A percentile compares a stretch with the other conserved stretches of the same genome.
These are phyloP conservation scores for Pseudococcus viburni DNA, from an alignment of 2,888 invertebrate genomes.

Conservation along the genomic window DNA sequence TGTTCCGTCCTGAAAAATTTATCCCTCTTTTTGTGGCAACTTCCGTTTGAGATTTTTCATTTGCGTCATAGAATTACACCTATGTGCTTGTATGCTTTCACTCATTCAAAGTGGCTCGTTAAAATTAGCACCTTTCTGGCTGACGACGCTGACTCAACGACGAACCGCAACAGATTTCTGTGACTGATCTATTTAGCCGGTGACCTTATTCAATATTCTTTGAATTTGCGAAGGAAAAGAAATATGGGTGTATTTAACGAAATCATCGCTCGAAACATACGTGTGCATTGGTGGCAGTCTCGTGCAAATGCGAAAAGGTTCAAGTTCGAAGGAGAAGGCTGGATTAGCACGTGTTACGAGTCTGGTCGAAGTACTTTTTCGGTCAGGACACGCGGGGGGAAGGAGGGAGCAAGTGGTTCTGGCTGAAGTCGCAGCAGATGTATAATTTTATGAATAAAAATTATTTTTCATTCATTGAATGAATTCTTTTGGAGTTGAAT, in stretches of 20 bases:
- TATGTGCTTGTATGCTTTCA: neutral
- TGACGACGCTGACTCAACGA: neutral
- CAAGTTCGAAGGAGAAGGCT: neutral
- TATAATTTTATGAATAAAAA: no score
- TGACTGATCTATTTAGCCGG: slow-evolving; percentile 17
- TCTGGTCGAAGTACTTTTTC: neutral
- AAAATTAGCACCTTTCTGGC: neutral
- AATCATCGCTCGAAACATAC: slow-evolving; percentile 12
- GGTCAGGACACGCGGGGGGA: no score
- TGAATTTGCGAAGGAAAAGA: neutral
- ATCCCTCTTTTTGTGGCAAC: neutral
- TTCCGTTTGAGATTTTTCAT: neutral
- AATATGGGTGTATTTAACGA: neutral
- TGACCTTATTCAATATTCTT: slow-evolving; percentile 4
- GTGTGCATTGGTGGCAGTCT: neutral
- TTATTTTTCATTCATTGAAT: no score
- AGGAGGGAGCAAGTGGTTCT: neutral
- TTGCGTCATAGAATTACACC: neutral
- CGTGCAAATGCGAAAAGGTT: neutral
- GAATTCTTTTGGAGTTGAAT: no score
- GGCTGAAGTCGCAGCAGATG: neutral
- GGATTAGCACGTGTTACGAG: neutral
- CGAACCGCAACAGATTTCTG: neutral
- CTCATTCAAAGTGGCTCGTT: neutral
- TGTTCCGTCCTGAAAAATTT: neutral